Evolutionary conservation across 2,797 vertebrate genomes (phyloP).

Genomic region (Sparidentex hasta): DNA sequence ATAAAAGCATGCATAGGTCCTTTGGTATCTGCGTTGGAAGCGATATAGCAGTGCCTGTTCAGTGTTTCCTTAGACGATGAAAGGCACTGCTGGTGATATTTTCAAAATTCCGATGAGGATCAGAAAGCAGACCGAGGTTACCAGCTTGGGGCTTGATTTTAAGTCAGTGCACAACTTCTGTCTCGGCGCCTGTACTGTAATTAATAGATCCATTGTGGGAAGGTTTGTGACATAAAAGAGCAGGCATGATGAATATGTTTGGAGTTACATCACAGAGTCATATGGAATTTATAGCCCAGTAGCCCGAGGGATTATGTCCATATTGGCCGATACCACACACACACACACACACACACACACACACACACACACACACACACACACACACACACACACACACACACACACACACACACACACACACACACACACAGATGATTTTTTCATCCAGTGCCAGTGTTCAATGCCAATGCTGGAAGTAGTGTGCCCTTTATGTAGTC

Average conservation of each 20-base stretch:
- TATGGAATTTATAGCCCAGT: neutral
- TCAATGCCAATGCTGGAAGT: neutral
- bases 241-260: neutral
- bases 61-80: slow-evolving; percentile 28
- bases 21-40: slow-evolving; percentile 7
- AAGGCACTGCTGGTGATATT: slow-evolving; percentile 18
- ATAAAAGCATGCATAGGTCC: slow-evolving; percentile 14
- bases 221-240: neutral
- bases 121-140: slow-evolving; percentile 15
- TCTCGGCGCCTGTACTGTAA: slow-evolving; percentile 2
- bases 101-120: slow-evolving; percentile 39
- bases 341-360: no score
- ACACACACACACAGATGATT: no score
- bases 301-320: neutral
- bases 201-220: neutral
- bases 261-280: neutral
- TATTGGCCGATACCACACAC: neutral
- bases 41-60: slow-evolving; percentile 23
- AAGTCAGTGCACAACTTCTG: slow-evolving; percentile 4
- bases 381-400: no score
- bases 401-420: no score
- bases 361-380: no score
- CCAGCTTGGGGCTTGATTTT: slow-evolving; percentile 11
- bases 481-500: neutral
- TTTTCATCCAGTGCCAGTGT: neutral